These are phyloP conservation scores for Volucella zonaria DNA, from an alignment of 2,888 invertebrate species.

Conservation along the genomic window DNA sequence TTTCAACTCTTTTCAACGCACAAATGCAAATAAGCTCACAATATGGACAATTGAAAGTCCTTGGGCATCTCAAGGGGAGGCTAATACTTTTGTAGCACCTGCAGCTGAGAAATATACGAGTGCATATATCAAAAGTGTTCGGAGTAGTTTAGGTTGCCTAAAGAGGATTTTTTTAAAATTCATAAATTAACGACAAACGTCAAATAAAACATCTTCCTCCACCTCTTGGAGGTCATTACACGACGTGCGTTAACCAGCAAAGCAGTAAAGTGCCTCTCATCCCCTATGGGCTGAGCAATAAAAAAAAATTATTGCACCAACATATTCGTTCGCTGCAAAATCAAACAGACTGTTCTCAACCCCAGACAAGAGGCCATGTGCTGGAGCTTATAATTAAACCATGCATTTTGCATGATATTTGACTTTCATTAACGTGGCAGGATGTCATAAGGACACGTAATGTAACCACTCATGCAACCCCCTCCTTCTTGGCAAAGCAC, in stretches of 20 bases:
- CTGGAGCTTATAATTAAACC: constrained; percentile 71
- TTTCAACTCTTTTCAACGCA: constrained; percentile 8
- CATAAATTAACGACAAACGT: no score
- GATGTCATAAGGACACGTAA: constrained; percentile 65
- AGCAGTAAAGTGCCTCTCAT: no score
- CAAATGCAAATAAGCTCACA: neutral
- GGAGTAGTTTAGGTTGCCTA: no score
- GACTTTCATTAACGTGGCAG: constrained; percentile 70
- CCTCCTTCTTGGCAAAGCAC: constrained; percentile 9
- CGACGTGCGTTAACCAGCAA: no score
- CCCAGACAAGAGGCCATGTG: constrained; percentile 39
- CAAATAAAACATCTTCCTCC: no score
- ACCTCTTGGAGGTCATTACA: no score
- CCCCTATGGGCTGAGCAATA: neutral
- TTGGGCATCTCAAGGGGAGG: no score
- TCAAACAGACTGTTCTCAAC: constrained; percentile 48
- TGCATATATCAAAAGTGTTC: no score
- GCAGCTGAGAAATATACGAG: no score
- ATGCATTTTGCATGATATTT: constrained; percentile 71
- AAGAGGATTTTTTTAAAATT: no score
- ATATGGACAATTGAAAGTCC: no score
- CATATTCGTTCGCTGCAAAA: constrained; percentile 51
- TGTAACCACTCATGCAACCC: constrained; percentile 51
- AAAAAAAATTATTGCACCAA: constrained; percentile 60
- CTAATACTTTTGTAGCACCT: no score